Conservation (phyloP, 2,888 invertebrate genomes). For the Pimpla rufipes region DNA sequence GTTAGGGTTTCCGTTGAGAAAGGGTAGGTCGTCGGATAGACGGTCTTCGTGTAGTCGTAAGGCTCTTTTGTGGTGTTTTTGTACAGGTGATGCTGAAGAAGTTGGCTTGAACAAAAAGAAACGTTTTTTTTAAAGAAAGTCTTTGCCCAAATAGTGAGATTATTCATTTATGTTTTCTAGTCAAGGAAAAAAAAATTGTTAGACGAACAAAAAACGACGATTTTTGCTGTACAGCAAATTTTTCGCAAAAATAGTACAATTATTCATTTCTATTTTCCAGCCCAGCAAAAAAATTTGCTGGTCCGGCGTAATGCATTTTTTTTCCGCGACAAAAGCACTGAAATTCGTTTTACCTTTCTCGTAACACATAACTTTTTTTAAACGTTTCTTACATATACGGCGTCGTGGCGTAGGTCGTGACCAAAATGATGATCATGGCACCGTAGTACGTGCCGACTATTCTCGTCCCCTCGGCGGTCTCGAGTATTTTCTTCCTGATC, state of each 20-base stretch:
- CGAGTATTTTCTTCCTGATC: constrained; percentile 30
- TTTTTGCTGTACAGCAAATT: no score
- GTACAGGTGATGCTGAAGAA: constrained; percentile 33
- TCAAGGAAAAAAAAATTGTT: no score
- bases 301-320: no score
- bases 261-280: no score
- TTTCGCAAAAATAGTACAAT: no score
- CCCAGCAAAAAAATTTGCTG: no score
- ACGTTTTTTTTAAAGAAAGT: no score
- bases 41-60: constrained; percentile 55
- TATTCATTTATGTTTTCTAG: no score
- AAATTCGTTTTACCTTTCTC: not conserved
- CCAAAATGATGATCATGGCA: constrained; percentile 31
- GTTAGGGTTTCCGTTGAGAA: constrained; percentile 46
- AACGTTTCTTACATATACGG: constrained; percentile 45
- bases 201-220: no score
- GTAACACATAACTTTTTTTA: not conserved
- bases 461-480: constrained; percentile 21
- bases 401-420: constrained; percentile 34
- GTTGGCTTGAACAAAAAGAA: not conserved
- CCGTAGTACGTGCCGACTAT: constrained; percentile 35
- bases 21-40: constrained; percentile 59
- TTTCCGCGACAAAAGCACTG: no score
- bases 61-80: constrained; percentile 38
- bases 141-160: no score